phyloP scores from a whole-genome alignment of 1,140 invertebrate genomes.

The Euura saliciscinereae region DNA sequence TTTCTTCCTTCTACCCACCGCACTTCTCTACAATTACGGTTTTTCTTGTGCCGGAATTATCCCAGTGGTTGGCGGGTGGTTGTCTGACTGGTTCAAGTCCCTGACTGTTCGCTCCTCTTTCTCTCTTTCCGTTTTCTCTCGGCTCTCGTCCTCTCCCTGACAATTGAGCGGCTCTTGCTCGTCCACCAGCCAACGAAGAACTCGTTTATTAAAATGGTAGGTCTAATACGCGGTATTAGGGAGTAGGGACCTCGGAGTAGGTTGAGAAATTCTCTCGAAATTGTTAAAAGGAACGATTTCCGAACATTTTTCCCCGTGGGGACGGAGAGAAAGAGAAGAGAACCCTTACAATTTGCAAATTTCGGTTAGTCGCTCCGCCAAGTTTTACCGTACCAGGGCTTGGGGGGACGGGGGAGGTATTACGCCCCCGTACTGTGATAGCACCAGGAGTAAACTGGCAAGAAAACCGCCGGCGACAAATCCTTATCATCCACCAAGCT shows the following conservation, averaged over 20 bases:
- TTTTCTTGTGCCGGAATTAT: constrained; percentile 24
- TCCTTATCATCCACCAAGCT: background rate
- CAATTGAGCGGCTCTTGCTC: background rate
- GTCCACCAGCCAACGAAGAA: background rate
- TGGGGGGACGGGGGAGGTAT: no score
- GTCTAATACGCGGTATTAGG: constrained; percentile 4
- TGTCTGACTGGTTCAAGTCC: background rate
- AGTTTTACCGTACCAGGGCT: no score
- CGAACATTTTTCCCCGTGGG: background rate
- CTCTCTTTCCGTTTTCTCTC: background rate
- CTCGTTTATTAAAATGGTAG: constrained; percentile 1
- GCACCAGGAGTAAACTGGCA: background rate
- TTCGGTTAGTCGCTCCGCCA: background rate
- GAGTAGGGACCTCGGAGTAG: background rate
- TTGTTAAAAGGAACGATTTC: constrained; percentile 7
- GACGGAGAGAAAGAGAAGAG: background rate
- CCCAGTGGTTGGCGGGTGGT: constrained; percentile 8
- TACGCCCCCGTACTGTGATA: background rate
- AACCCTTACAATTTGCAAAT: constrained; percentile 5
- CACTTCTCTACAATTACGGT: background rate
- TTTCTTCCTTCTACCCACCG: background rate
- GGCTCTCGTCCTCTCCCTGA: background rate
- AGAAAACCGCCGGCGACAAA: constrained; percentile 1
- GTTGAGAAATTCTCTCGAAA: background rate
- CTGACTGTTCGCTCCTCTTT: background rate